Conservation (phyloP, 1,140 invertebrate genomes). For the Arion vulgaris region DNA sequence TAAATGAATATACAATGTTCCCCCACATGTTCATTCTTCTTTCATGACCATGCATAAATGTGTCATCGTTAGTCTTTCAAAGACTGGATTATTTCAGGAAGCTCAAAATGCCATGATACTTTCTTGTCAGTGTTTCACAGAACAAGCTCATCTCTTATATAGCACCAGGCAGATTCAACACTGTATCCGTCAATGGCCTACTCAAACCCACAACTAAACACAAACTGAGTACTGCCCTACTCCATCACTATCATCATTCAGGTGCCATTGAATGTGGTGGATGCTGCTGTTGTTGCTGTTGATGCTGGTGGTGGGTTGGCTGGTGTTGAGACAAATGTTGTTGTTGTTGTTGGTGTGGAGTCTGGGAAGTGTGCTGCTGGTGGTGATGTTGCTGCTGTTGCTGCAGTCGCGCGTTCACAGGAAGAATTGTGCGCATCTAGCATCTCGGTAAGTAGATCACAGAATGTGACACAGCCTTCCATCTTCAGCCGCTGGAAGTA, state of each 20-base stretch:
- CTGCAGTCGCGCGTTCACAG: constrained; percentile 19
- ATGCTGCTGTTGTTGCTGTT: constrained; percentile 23
- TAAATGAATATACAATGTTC: neutral
- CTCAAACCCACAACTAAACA: neutral
- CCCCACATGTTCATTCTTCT: neutral
- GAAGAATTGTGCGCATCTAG: constrained; percentile 63
- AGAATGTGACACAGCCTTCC: constrained; percentile 65
- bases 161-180: neutral
- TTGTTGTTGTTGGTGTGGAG: constrained; percentile 21
- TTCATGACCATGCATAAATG: neutral
- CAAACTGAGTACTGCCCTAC: neutral
- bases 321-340: constrained; percentile 1
- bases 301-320: constrained; percentile 7
- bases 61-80: neutral
- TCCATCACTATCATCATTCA: constrained; percentile 25
- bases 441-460: constrained; percentile 68
- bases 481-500: constrained; percentile 65
- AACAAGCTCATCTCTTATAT: neutral
- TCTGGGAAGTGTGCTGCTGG: constrained; percentile 15
- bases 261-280: constrained; percentile 13
- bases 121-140: neutral
- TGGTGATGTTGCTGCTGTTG: constrained; percentile 33
- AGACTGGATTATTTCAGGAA: neutral
- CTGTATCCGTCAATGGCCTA: neutral
- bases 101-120: neutral